These are phyloP conservation scores for Aphrophora alni DNA, from an alignment of 2,888 invertebrate genomes.

Conservation along the genomic window DNA sequence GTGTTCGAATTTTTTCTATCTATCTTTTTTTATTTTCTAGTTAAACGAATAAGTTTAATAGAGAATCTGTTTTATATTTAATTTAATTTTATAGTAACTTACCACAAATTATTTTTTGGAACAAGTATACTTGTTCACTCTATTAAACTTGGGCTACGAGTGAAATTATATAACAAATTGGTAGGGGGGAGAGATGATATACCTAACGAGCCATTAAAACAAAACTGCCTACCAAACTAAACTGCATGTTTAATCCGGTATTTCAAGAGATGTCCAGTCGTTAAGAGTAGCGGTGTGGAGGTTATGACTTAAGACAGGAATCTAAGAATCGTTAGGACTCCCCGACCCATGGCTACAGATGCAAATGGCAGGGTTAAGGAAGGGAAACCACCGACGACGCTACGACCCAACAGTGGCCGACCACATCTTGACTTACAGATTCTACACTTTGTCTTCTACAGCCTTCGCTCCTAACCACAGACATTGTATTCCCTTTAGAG, in stretches of 20 bases:
- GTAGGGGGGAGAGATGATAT: background rate
- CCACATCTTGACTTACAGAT: conserved; percentile 4
- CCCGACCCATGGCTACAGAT: conserved; percentile 15
- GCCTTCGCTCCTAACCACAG: background rate
- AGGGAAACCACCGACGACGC: background rate
- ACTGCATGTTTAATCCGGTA: background rate
- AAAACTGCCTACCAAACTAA: background rate
- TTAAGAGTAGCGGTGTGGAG: background rate
- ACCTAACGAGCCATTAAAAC: background rate
- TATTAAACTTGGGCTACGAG: no score
- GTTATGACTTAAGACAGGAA: conserved; percentile 32
- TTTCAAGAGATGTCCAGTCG: background rate
- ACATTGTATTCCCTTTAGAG: background rate
- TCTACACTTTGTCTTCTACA: background rate
- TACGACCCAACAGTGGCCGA: background rate
- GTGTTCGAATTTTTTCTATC: no score
- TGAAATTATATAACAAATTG: no score
- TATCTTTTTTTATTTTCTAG: no score
- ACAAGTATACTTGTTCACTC: no score
- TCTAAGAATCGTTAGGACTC: conserved; percentile 33
- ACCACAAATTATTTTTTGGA: no score
- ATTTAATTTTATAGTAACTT: no score
- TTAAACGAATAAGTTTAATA: no score
- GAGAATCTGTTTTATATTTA: no score
- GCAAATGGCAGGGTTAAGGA: conserved; percentile 9